Percentiles rank a stretch among this genome's conserved stretches.
Conservation (phyloP, 1,140 invertebrate genomes). For the Venustaconcha ellipsiformis region DNA sequence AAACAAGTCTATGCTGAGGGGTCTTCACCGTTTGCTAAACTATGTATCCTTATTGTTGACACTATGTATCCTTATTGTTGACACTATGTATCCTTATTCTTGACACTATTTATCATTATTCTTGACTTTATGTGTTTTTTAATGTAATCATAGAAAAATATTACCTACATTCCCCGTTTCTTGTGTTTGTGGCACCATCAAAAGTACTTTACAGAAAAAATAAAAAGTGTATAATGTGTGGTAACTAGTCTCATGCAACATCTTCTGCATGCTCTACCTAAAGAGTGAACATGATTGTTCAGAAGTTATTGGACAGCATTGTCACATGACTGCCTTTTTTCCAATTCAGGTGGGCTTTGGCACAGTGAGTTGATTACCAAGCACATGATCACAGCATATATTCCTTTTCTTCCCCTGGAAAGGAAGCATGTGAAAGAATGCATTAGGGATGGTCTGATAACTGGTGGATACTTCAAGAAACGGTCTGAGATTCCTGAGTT, state of each 20-base stretch:
- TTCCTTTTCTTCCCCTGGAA: slow-evolving; percentile 95
- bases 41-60: too few relatives aligned
- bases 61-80: too few relatives aligned
- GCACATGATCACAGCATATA: slow-evolving; percentile 90
- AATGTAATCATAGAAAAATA: too few relatives aligned
- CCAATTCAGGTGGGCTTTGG: slow-evolving; percentile 47
- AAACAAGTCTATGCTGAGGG: too few relatives aligned
- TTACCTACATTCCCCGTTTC: neutral
- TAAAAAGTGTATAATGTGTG: neutral
- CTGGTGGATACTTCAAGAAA: slow-evolving; percentile 31
- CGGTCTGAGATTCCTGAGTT: slow-evolving; percentile 19
- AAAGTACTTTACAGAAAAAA: neutral
- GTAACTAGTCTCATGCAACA: neutral
- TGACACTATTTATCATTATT: too few relatives aligned
- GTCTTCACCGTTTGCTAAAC: too few relatives aligned
- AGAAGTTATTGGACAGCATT: neutral
- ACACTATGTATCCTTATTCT: too few relatives aligned
- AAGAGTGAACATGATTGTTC: neutral
- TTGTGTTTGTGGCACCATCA: neutral
- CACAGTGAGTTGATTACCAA: slow-evolving; percentile 79
- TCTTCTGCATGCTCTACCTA: neutral
- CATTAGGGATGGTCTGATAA: slow-evolving; percentile 68
- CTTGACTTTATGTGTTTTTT: too few relatives aligned
- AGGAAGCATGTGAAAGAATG: slow-evolving; percentile 84
- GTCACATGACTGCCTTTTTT: neutral